Evolutionary conservation across 2,113 vertebrate genomes (phyloP).

Genomic region (Passer montanus): DNA sequence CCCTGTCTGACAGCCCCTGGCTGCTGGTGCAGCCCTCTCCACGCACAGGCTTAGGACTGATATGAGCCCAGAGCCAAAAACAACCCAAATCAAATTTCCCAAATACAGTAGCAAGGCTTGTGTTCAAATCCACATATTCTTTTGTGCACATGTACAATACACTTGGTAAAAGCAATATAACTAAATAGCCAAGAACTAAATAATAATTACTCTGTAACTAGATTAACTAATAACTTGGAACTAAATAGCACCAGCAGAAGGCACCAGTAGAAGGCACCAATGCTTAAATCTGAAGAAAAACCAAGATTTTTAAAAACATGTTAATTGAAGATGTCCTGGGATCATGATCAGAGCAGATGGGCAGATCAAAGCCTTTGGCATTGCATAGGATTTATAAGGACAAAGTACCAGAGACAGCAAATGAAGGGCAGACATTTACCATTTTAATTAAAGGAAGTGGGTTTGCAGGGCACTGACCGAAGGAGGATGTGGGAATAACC

Average conservation of each 20-base stretch:
- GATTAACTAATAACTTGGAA: not conserved
- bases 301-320: not conserved
- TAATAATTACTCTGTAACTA: not conserved
- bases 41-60: not conserved
- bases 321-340: not conserved
- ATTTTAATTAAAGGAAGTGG: conserved; percentile 24
- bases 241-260: not conserved
- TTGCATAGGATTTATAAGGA: not conserved
- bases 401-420: not conserved
- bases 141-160: not conserved
- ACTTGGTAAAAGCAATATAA: not conserved
- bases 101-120: not conserved
- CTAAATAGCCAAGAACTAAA: not conserved
- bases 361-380: not conserved
- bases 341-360: not conserved
- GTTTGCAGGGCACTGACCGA: not conserved
- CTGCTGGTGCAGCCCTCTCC: not conserved
- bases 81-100: not conserved
- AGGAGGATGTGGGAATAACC: conserved; percentile 39
- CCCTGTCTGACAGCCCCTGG: not conserved
- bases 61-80: not conserved
- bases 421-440: not conserved
- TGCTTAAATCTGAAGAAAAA: not conserved
- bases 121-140: not conserved
- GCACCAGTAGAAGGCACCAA: not conserved